These are phyloP conservation scores for Vidua chalybeata DNA, from an alignment of 2,113 vertebrate genomes.

Conservation along the genomic window DNA sequence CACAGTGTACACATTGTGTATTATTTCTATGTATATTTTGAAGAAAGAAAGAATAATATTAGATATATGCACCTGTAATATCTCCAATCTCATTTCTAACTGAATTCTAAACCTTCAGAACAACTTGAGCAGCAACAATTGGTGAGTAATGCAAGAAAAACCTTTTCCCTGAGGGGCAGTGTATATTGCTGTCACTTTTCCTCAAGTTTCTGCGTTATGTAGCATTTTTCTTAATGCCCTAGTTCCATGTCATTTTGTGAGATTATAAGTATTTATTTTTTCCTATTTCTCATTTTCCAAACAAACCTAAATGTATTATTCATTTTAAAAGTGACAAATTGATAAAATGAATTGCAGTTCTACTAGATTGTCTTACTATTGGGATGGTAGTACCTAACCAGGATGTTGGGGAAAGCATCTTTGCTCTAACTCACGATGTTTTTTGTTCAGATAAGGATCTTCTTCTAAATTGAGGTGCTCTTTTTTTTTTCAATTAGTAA, in stretches of 20 bases:
- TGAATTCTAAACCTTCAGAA: neutral
- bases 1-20: rapidly evolving
- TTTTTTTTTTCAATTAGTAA: neutral
- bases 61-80: neutral
- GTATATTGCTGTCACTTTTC: neutral
- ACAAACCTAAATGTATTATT: neutral
- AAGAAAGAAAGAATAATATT: neutral
- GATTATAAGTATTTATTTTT: neutral
- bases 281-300: neutral
- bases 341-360: neutral
- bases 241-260: neutral
- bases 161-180: neutral
- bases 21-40: neutral
- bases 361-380: neutral
- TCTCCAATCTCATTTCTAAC: neutral
- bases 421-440: neutral
- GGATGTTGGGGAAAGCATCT: neutral
- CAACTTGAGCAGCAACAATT: neutral
- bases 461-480: neutral
- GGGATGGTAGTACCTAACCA: neutral
- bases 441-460: neutral
- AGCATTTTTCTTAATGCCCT: neutral
- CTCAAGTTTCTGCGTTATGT: neutral
- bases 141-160: neutral
- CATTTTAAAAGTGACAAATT: neutral